These are phyloP conservation scores for Alcedo quadribrachys DNA, from an alignment of 2,797 vertebrate species.

Conservation along the genomic window DNA sequence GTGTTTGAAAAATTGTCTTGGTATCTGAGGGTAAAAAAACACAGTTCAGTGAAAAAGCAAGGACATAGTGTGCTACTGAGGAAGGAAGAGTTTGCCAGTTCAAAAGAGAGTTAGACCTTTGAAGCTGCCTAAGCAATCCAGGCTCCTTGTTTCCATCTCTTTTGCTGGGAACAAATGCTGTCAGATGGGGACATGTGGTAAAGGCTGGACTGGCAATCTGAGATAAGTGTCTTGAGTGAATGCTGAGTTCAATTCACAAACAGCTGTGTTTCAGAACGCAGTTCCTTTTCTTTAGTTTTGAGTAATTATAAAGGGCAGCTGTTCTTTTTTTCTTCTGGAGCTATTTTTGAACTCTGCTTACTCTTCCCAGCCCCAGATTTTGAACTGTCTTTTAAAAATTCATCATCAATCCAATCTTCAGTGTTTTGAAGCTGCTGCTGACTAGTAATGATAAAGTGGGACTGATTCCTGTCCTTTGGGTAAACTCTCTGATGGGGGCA, in stretches of 20 bases:
- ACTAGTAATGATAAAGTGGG: neutral
- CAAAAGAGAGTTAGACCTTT: neutral
- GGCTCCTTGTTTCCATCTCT: neutral
- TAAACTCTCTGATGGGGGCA: neutral
- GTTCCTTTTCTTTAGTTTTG: neutral
- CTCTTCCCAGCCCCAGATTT: neutral
- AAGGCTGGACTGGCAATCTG: neutral
- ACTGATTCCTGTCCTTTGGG: neutral
- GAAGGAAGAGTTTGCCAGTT: neutral
- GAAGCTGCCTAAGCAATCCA: neutral
- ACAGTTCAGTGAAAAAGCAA: neutral
- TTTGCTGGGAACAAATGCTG: neutral
- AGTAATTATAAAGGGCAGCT: neutral
- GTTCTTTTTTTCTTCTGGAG: neutral
- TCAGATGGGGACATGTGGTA: neutral
- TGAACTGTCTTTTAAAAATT: neutral
- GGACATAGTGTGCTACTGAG: rapidly evolving
- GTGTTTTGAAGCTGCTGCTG: neutral
- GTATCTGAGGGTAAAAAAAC: neutral
- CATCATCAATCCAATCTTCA: neutral
- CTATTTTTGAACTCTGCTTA: neutral
- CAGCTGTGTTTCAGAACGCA: neutral
- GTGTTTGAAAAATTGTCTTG: neutral
- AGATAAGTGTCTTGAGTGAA: neutral
- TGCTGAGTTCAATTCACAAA: neutral